A percentile compares a stretch with the other conserved stretches of the same genome.
These are phyloP conservation scores for Eupithecia inturbata DNA, from an alignment of 2,888 invertebrate genomes.

Conservation along the genomic window DNA sequence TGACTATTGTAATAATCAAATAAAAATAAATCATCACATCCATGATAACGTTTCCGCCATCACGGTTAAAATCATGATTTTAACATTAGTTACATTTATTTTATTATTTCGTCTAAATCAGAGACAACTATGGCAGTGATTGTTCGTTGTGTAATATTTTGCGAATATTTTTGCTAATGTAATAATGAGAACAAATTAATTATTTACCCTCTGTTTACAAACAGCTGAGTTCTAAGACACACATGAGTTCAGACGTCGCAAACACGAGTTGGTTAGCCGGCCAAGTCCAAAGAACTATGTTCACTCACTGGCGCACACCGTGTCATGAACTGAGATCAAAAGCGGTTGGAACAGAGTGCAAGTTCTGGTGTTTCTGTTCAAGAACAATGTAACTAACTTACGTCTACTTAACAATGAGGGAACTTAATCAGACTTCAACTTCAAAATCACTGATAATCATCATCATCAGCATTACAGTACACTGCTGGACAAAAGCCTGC, in stretches of 20 bases:
- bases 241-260: conserved; percentile 35
- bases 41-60: too few species aligned
- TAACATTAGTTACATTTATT: too few species aligned
- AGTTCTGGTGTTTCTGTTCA: neutral
- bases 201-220: neutral
- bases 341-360: conserved; percentile 43
- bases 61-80: too few species aligned
- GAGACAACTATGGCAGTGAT: too few species aligned
- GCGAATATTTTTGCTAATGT: too few species aligned
- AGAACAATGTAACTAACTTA: neutral
- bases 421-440: neutral
- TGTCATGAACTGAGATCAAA: conserved; percentile 24
- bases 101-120: too few species aligned
- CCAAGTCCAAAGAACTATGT: conserved; percentile 32
- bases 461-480: too few species aligned
- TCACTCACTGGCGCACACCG: neutral
- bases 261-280: conserved; percentile 39
- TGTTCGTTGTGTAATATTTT: too few species aligned
- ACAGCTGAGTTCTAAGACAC: conserved; percentile 17
- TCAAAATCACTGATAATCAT: too few species aligned
- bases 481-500: too few species aligned
- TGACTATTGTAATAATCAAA: neutral
- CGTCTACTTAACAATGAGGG: neutral
- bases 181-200: too few species aligned
- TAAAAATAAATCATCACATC: neutral